A percentile compares a stretch with the other conserved stretches of the same genome.
These are phyloP conservation scores for Ischnus inquisitorius DNA, from an alignment of 2,888 invertebrate genomes.

Conservation along the genomic window DNA sequence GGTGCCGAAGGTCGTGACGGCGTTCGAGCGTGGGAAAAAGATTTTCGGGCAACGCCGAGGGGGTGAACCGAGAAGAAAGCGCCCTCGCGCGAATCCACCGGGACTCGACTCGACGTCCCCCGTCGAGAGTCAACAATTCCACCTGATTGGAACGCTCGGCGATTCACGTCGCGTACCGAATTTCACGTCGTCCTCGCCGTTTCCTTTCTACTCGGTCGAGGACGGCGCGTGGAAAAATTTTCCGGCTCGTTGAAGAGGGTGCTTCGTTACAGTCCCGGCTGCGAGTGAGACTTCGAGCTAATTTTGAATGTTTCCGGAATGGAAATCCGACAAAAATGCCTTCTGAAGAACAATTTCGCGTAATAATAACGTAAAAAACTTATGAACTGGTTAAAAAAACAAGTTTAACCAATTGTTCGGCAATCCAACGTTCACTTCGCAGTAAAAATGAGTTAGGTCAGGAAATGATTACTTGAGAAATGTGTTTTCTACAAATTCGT, in stretches of 20 bases:
- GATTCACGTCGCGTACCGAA: constrained; percentile 7
- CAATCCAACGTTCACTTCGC: no score
- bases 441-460: no score
- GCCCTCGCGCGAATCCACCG: constrained; percentile 35
- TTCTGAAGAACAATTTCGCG: no score
- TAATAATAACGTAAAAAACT: no score
- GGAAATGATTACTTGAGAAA: no score
- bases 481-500: no score
- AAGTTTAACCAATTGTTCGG: no score
- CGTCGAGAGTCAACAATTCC: constrained; percentile 81
- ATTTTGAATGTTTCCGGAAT: no score
- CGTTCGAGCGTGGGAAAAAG: constrained; percentile 80
- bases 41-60: constrained; percentile 34
- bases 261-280: no score
- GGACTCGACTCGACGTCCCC: constrained; percentile 77
- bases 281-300: no score
- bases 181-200: not conserved
- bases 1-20: constrained; percentile 59
- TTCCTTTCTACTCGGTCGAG: constrained; percentile 24
- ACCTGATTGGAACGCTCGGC: constrained; percentile 81
- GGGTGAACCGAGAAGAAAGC: constrained; percentile 44
- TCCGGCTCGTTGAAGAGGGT: constrained; percentile 64
- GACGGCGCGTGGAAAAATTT: constrained; percentile 68
- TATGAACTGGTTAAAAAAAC: no score
- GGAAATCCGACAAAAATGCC: no score